These are phyloP conservation scores for Anisognathus igniventris DNA, from an alignment of 2,797 vertebrate genomes.

Conservation along the genomic window DNA sequence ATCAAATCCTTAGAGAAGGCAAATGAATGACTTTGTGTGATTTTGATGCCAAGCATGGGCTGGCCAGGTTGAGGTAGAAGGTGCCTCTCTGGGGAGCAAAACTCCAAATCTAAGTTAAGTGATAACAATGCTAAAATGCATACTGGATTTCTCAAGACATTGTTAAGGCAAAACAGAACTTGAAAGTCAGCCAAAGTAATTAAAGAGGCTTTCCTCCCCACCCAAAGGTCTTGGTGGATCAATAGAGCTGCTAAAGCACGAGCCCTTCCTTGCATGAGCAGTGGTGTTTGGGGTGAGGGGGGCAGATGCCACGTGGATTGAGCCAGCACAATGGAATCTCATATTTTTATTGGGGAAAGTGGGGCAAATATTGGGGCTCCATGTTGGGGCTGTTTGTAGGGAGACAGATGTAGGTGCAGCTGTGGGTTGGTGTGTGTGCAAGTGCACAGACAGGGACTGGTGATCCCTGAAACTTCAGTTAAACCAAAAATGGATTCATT, in stretches of 20 bases:
- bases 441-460: background rate
- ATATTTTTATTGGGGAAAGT: background rate
- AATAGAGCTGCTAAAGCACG: constrained; percentile 11
- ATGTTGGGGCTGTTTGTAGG: background rate
- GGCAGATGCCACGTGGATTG: constrained; percentile 60
- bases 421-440: background rate
- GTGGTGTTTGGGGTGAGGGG: constrained; percentile 65
- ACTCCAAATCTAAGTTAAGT: constrained; percentile 77
- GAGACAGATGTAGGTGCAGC: background rate
- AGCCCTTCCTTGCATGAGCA: constrained; percentile 29
- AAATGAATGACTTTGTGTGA: constrained; percentile 36
- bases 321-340: constrained; percentile 7
- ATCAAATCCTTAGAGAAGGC: constrained; percentile 61
- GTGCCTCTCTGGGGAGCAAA: constrained; percentile 67
- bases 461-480: background rate
- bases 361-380: background rate
- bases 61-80: background rate
- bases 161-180: constrained; percentile 21
- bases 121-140: constrained; percentile 51
- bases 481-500: background rate
- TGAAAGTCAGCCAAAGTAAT: constrained; percentile 67
- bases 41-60: constrained; percentile 24
- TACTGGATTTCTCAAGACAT: constrained; percentile 14
- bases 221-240: constrained; percentile 49
- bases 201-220: constrained; percentile 63